A percentile compares a stretch with the other conserved stretches of the same genome.
These are phyloP conservation scores for Drosophila hydei DNA, from an alignment of 1,140 invertebrate genomes.

Conservation along the genomic window DNA sequence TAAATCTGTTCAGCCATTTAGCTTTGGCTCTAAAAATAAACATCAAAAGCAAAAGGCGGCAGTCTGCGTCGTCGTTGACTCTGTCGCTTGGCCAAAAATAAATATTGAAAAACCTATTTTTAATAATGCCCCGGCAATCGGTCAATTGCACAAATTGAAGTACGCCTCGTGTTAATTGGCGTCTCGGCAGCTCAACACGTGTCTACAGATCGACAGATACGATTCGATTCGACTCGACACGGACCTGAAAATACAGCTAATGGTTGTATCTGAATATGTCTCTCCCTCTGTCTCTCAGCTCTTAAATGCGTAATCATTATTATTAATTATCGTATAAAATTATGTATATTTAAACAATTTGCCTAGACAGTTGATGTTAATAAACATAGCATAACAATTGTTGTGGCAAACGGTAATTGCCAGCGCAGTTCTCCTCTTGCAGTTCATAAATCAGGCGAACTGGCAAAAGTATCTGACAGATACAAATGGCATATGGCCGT, in stretches of 20 bases:
- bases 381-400: constrained; percentile 56
- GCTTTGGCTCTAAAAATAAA: constrained; percentile 61
- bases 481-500: constrained; percentile 64
- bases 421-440: constrained; percentile 20
- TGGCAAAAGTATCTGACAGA: constrained; percentile 69
- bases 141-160: constrained; percentile 56
- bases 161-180: constrained; percentile 47
- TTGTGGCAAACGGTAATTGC: constrained; percentile 45
- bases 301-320: constrained; percentile 33
- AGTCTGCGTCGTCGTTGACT: not conserved
- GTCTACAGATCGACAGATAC: not conserved
- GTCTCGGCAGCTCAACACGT: constrained; percentile 11
- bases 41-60: constrained; percentile 53
- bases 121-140: constrained; percentile 48
- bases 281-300: not conserved
- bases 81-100: constrained; percentile 55
- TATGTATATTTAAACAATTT: constrained; percentile 32
- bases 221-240: not conserved
- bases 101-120: constrained; percentile 72
- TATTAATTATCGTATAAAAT: constrained; percentile 56
- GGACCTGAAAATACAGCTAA: not conserved
- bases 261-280: not conserved
- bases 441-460: constrained; percentile 65
- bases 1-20: constrained; percentile 62
- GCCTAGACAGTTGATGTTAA: constrained; percentile 52